Base-by-base conservation (phyloP, 2,888 invertebrate species). In the Onchidella celtica region DNA sequence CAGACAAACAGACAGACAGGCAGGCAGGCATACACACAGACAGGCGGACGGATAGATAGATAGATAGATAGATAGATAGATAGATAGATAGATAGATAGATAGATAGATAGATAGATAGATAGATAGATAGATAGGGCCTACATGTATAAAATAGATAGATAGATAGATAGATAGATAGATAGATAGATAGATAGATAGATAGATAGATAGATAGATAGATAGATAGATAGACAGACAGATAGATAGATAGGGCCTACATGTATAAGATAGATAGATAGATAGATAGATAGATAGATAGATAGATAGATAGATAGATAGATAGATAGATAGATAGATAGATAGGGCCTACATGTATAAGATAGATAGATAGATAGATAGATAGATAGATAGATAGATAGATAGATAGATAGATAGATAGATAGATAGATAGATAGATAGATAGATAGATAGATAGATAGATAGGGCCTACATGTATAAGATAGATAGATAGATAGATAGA, bases 381-480 rank as follows among this genome's bases (percentile, higher is more conserved):
- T 17, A 65, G 38, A 68, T 9, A 21, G 40, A 47, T 1, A 36
- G 47, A 4, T 9, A 65, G 36, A 9, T 14, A 63, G n/a, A 40
- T 17, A 66, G 47, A 59, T n/a, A 78, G 57, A 78, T n/a, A 78
- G 76, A 76, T 21, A 76, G 76, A 76, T 36, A 66, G 76, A 76
- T 36, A 47, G 76, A 66, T 36, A 40, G 69, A 38, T 17, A 69
- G 0, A 65, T 6, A 65, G 24, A 4, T 21, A 63, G 24, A 63
- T 11, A 24, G 63, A 14, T 0, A 14, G 21, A n/a, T 21, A 27
- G 47, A 21, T 21, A n/a, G 70, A 47, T 3, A 72, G 55, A 72
- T 47, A 72, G 55, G 1, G 34, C 11, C 21, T n/a, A 27, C 17
- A 55, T 21, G 24, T 21, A 24, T n/a, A 40, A 38, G 3, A 34